Percentiles rank a stretch among this genome's conserved stretches.
Evolutionary conservation across 1,140 invertebrate genomes (phyloP).

Genomic region (Fragariocoptes setiger): DNA sequence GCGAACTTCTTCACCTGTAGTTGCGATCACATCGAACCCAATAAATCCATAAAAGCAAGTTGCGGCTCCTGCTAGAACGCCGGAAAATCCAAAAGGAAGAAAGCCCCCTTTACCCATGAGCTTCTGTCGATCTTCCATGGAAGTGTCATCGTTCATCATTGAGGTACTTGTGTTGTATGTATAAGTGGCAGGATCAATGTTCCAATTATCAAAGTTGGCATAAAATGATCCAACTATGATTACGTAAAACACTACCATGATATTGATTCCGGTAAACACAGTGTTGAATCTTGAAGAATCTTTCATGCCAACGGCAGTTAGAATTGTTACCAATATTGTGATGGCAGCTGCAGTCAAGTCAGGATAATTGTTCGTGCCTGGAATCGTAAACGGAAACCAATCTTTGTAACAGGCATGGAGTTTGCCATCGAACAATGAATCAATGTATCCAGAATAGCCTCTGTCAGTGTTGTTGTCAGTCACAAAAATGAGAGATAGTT

Average conservation of each 20-base stretch:
- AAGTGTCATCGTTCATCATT: not conserved
- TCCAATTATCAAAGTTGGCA: conserved; percentile 47
- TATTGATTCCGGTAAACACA: conserved; percentile 51
- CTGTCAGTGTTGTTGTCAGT: conserved; percentile 61
- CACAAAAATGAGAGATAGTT: conserved; percentile 1
- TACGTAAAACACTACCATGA: conserved; percentile 45
- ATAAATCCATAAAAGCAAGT: conserved; percentile 71
- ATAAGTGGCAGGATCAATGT: not conserved
- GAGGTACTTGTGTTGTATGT: not conserved
- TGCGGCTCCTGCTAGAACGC: conserved; percentile 35
- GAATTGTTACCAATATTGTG: conserved; percentile 25
- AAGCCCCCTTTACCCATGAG: conserved; percentile 38
- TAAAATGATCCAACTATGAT: conserved; percentile 45
- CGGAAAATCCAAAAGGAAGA: conserved; percentile 40
- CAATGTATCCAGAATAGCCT: conserved; percentile 55
- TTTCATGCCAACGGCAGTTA: conserved; percentile 40
- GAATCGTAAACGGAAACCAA: conserved; percentile 31
- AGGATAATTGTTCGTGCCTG: conserved; percentile 39
- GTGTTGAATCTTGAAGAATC: conserved; percentile 64
- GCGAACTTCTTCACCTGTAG: conserved; percentile 50
- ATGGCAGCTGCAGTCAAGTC: conserved; percentile 42
- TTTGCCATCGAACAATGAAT: conserved; percentile 36
- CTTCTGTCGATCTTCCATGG: conserved; percentile 2
- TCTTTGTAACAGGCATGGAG: conserved; percentile 31
- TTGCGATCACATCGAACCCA: conserved; percentile 57